Evolutionary conservation across 2,797 vertebrate genomes (phyloP), one percentile per base, ranked within the genome.

Genomic region (Diglossa cyanea): DNA sequence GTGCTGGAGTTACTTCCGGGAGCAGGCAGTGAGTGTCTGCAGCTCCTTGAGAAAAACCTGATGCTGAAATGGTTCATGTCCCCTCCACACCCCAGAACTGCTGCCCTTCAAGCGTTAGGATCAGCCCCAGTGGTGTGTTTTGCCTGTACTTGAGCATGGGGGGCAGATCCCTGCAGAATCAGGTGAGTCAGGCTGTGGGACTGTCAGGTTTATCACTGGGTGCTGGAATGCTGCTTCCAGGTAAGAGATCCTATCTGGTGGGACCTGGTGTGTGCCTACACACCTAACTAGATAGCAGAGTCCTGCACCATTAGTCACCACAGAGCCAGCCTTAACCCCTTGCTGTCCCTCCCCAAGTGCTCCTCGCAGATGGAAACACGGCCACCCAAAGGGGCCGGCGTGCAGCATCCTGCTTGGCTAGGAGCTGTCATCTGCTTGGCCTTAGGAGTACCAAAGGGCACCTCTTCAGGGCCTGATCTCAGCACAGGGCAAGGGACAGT

Each of bases 211-310:
- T 92, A 88, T 90, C n/a, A 4, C 17, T 39, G 51, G 31, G 23
- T 40, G 67, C 67, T 82, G 96, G 91, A 94, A 96, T 84, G 88
- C 94, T 89, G 92, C 78, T 96, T 96, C 93, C 92, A 95, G 93
- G 90, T 92, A 87, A 83, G 80, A 62, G 94, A 95, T 95, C 92
- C 90, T 94, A 93, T 94, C 88, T 87, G 61, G 40, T 80, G 91
- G 60, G 84, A 86, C 45, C 63, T 45, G 74, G n/a, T 82, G 90
- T 95, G 90, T 93, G 90, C 93, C 93, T 96, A 94, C 94, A 94
- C 93, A 94, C 92, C 95, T 95, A 93, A 88, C 93, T 67, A 84
- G 90, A 93, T 89, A 95, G 95, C 84, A 85, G 39, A 95, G 77
- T 82, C 70, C 91, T 92, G 58, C 75, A 26, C 76, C 72, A 94